These are phyloP conservation scores for Ashinkailepas kermadecensis DNA, from an alignment of 2,888 invertebrate genomes.

Conservation along the genomic window DNA sequence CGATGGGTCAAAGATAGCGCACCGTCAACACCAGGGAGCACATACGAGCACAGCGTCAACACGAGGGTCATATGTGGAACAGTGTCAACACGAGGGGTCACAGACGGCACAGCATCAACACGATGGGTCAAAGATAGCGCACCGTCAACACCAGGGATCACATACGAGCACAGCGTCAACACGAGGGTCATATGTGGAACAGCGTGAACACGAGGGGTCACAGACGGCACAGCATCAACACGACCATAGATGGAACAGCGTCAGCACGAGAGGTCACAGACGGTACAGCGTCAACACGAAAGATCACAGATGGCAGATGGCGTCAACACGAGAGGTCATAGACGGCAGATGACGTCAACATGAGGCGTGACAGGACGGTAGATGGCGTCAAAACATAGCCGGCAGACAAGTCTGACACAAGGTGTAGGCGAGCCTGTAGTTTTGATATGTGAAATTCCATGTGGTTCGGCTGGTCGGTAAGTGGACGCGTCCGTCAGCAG, in stretches of 20 bases:
- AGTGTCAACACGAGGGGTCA: background rate
- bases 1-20: background rate
- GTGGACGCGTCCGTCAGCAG: background rate
- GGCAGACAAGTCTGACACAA: no score
- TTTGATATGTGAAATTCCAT: background rate
- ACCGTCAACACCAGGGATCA: background rate
- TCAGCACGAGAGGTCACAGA: background rate
- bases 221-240: background rate
- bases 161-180: background rate
- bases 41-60: background rate
- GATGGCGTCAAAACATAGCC: no score
- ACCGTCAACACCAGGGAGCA: background rate
- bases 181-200: no score
- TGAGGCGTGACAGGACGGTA: no score
- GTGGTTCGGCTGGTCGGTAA: background rate
- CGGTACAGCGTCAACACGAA: no score
- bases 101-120: background rate
- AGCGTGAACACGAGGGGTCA: no score
- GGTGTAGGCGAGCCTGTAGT: background rate
- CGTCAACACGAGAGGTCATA: no score
- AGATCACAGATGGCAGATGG: no score
- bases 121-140: background rate
- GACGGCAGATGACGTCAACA: no score
- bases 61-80: background rate
- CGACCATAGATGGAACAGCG: background rate